These are phyloP conservation scores for Hydrozoanthus tunicans DNA, from an alignment of 64 coral and sea anemone genomes.

Conservation along the genomic window DNA sequence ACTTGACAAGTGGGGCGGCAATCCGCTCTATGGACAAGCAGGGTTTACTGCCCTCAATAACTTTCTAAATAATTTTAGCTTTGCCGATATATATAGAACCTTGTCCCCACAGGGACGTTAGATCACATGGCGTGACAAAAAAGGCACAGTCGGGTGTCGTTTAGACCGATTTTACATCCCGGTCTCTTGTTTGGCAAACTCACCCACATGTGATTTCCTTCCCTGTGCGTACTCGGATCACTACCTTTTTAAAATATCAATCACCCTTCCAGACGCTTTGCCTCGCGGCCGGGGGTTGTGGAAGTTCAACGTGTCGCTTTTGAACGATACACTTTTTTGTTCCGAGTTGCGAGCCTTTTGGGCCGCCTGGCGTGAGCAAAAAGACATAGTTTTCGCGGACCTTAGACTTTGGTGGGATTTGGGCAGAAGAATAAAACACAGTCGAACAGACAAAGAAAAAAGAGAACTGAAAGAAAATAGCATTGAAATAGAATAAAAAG, in stretches of 20 bases:
- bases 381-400: not conserved
- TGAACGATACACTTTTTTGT: constrained; percentile 7
- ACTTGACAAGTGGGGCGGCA: no score
- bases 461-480: no score
- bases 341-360: constrained; percentile 7
- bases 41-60: no score
- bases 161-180: not conserved
- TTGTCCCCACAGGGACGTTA: no score
- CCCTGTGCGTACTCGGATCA: not conserved
- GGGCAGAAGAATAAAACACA: not conserved
- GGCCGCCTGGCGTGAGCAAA: not conserved
- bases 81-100: no score
- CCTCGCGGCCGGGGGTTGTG: not conserved
- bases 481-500: no score
- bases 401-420: not conserved
- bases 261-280: not conserved
- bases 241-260: not conserved
- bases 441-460: no score
- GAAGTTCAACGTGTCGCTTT: constrained; percentile 41
- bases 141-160: not conserved
- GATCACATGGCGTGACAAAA: not conserved
- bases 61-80: no score
- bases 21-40: no score
- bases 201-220: not conserved
- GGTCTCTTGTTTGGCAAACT: not conserved